Evolutionary conservation across 2,113 vertebrate genomes (phyloP).

Genomic region (Chinchilla lanigera): DNA sequence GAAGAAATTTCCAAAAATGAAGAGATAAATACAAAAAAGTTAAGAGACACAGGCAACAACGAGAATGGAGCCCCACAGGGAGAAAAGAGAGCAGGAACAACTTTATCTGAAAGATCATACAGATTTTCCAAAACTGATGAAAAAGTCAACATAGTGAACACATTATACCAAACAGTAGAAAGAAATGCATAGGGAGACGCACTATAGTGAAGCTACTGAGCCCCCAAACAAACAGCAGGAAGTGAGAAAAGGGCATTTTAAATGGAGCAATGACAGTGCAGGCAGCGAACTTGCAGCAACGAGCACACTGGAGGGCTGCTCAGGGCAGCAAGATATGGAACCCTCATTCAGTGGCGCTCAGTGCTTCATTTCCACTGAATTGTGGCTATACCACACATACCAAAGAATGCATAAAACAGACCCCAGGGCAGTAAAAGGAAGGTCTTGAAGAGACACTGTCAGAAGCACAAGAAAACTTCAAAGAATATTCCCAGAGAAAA

Average conservation of each 20-base stretch:
- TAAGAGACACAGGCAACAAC: not conserved
- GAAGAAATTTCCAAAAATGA: not conserved
- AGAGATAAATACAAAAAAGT: not conserved
- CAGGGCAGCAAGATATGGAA: not conserved
- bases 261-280: slow-evolving; percentile 5
- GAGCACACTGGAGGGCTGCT: slow-evolving; percentile 3
- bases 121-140: slow-evolving; percentile 9
- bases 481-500: slow-evolving; percentile 4
- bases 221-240: not conserved
- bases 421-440: not conserved
- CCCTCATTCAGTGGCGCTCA: not conserved
- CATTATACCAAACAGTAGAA: not conserved
- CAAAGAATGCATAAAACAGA: not conserved
- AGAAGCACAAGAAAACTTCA: not conserved
- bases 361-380: not conserved
- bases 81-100: not conserved
- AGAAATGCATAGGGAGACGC: not conserved
- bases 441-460: not conserved
- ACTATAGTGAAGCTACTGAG: not conserved
- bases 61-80: not conserved
- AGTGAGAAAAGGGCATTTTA: not conserved
- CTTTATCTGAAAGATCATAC: not conserved
- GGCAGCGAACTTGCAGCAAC: not conserved
- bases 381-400: not conserved
- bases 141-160: not conserved